These are phyloP conservation scores for Cheilinus undulatus DNA, from an alignment of 2,113 vertebrate species.

Conservation along the genomic window DNA sequence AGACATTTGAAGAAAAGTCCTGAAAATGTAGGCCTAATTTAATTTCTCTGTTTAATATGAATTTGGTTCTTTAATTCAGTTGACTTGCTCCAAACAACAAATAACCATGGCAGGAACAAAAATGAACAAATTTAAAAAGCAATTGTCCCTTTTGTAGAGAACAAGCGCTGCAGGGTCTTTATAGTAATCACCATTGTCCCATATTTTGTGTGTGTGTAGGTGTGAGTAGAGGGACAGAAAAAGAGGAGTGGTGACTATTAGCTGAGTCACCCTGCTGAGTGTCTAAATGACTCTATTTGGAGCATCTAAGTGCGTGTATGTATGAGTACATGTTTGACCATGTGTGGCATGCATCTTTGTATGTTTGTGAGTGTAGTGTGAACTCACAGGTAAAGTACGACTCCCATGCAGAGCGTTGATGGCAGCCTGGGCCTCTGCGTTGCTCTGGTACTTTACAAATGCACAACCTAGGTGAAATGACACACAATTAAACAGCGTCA, in stretches of 20 bases:
- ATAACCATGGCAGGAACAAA: constrained; percentile 2
- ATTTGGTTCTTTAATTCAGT: neutral
- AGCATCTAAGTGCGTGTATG: constrained; percentile 40
- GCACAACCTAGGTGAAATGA: constrained; percentile 80
- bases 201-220: constrained; percentile 22
- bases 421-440: constrained; percentile 84
- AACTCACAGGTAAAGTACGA: constrained; percentile 84
- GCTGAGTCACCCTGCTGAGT: constrained; percentile 67
- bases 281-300: constrained; percentile 58
- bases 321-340: constrained; percentile 19
- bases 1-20: no score
- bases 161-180: no score
- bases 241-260: constrained; percentile 64
- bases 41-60: no score
- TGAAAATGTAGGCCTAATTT: no score
- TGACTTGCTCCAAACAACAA: neutral
- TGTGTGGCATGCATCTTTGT: constrained; percentile 5
- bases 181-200: no score
- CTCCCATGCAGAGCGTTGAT: constrained; percentile 84
- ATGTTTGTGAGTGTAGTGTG: neutral
- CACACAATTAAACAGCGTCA: constrained; percentile 56
- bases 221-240: constrained; percentile 55
- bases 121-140: neutral
- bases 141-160: no score
- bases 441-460: constrained; percentile 86